Base-by-base conservation (phyloP, 2,113 vertebrate genomes). In the Gavia stellata region DNA sequence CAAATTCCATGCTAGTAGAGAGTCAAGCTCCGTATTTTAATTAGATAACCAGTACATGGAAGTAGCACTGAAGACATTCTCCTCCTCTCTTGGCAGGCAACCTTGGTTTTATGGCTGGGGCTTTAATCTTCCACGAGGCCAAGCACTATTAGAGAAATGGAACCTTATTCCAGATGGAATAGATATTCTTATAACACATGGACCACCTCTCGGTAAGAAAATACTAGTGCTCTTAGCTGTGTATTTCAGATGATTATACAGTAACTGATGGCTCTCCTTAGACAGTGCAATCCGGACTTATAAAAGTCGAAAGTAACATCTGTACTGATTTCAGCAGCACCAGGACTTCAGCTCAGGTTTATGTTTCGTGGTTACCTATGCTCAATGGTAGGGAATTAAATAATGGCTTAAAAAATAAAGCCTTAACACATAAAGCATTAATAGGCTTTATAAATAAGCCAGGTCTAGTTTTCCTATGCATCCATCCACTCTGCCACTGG, bases 81-180 rank as follows among this genome's bases (percentile, higher is more conserved):
- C 77, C 78, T 94, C 79, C 95, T 95, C 88, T 93, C 86, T 97
- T 87, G 92, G 50, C 97, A 99, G 99, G 99, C 99, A 99, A 98
- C 99, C 99, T 75, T 99, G 99, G 99, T 99, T 99, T 96, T 99
- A 99, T 9, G 99, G 99, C 94, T 99, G 99, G 99, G 99, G 99
- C 87, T 99, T 99, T 96, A 99, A 99, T 97, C 98, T 99, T 72
- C 99, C 99, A 0, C 97, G 99, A 87, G 99, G 99, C 92, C 99
- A 99, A 97, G 99, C 99, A 38, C 98, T 99, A 91, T 98, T 99
- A 96, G 99, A 99, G 98, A 99, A 99, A 93, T 99, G 99, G 99
- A 99, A 99, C 98, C 99, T 99, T 96, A 99, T 99, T 92, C 99
- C 99, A 2, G 99, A 99, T 92, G 98, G 98, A 73, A 99, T 99